A percentile compares a stretch with the other conserved stretches of the same genome.
Conservation (phyloP, 2,888 invertebrate genomes). For the Caenorhabditis japonica region DNA sequence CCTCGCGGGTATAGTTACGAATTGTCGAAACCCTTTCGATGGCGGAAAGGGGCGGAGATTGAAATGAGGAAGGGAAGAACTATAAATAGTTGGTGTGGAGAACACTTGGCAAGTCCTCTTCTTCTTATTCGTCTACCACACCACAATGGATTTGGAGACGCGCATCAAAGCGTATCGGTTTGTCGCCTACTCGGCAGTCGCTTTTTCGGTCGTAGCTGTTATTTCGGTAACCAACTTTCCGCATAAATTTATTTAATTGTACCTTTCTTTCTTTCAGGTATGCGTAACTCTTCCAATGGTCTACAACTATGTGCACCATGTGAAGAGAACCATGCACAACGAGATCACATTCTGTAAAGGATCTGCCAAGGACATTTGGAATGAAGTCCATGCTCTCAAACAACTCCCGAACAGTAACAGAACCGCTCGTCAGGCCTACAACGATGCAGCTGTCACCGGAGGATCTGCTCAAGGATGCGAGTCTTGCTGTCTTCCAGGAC, state of each 20-base stretch:
- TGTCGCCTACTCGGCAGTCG: constrained; percentile 59
- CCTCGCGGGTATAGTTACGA: background rate
- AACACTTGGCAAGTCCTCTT: constrained; percentile 4
- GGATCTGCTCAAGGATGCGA: constrained; percentile 62
- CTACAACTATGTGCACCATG: constrained; percentile 76
- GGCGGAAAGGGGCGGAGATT: constrained; percentile 17
- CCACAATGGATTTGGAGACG: constrained; percentile 56
- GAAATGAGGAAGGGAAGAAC: background rate
- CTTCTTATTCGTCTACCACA: no score
- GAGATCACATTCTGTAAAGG: constrained; percentile 75
- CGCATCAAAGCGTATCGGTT: constrained; percentile 60
- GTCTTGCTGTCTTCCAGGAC: constrained; percentile 60
- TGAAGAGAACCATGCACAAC: constrained; percentile 73
- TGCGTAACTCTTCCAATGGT: constrained; percentile 75
- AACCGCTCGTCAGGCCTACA: constrained; percentile 67
- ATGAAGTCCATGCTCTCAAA: constrained; percentile 62
- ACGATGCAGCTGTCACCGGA: constrained; percentile 49
- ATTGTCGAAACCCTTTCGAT: constrained; percentile 12
- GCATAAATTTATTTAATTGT: background rate
- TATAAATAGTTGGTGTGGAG: constrained; percentile 16
- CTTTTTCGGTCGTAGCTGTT: constrained; percentile 52
- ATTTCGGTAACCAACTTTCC: constrained; percentile 32
- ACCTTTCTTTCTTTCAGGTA: constrained; percentile 22
- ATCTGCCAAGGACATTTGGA: constrained; percentile 74
- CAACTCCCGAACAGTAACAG: constrained; percentile 59